Evolutionary conservation across 2,113 vertebrate genomes (phyloP), one percentile per base, ranked within the genome.

Genomic region (Puma concolor): DNA sequence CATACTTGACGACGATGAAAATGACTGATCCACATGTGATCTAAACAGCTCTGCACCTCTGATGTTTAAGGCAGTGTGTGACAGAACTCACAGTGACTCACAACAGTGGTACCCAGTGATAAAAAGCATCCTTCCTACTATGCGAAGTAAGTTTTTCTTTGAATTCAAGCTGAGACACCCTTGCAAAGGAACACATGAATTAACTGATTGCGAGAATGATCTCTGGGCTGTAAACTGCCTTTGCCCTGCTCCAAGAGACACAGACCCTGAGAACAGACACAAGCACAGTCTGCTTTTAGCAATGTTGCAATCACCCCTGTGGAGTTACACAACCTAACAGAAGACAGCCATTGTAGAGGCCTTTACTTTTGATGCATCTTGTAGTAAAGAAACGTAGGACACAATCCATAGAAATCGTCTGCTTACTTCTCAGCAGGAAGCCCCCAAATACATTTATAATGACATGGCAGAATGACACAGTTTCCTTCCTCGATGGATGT

Each of bases 401-500:
- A 0, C 0, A 0, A 36, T 31, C 63, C 33, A 2, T 0, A 19
- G 38, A 72, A 10, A 52, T 0, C 0, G 27, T 17, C 27, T 25
- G 84, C 38, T 21, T 0, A 11, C 4, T 71, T 74, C 79, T 86
- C 84, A 25, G 79, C 19, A 13, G 52, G 85, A 48, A 0, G 15
- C 25, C 36, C 7, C 36, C 41, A 41, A 16, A 44, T 0, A 2
- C 31, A 14, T 31, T n/a, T 9, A 5, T 10, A 84, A 72, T 64
- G 52, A 48, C 7, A 11, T 44, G 27, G 31, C 0, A 4, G 31
- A 13, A 57, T 0, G 9, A 31, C 36, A 19, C 19, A 1, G 4
- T n/a, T 50, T 76, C 38, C 1, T 13, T 9, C n/a, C 29, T 48
- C 60, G 0, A 2, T 1, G 36, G n/a, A 11, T 1, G 3, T 31